Percentiles rank a stretch among this genome's conserved stretches.
Evolutionary conservation across 1,140 invertebrate genomes (phyloP).

Genomic region (Callitettix versicolor): DNA sequence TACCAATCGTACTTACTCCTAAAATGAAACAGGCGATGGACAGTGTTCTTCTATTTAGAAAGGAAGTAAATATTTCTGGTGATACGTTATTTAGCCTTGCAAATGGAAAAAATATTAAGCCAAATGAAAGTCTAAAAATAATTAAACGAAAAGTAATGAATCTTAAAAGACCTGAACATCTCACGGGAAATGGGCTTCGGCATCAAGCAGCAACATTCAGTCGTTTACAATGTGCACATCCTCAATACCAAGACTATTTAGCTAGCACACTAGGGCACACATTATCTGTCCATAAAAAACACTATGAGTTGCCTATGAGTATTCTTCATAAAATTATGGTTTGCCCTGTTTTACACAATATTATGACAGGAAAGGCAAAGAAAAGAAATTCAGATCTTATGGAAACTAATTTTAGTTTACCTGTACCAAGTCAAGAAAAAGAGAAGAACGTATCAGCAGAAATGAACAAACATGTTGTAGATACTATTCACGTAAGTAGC

Average conservation of each 20-base stretch:
- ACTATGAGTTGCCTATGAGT: conserved; percentile 4
- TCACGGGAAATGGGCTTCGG: conserved; percentile 7
- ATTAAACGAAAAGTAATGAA: background rate
- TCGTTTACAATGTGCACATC: background rate
- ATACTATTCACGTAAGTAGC: no score
- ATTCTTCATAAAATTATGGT: conserved; percentile 7
- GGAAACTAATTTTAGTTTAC: no score
- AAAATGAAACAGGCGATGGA: conserved; percentile 1
- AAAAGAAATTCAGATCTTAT: no score
- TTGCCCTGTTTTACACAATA: conserved; percentile 6
- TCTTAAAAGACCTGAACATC: background rate
- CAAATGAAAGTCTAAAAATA: background rate
- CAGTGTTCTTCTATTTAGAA: background rate
- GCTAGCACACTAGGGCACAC: conserved; percentile 3
- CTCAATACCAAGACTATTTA: conserved; percentile 4
- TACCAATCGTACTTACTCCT: background rate
- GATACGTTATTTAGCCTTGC: background rate
- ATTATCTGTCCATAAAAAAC: conserved; percentile 6
- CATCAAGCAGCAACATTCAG: conserved; percentile 10
- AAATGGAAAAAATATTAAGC: background rate
- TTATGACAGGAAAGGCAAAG: background rate
- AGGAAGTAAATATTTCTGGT: background rate
- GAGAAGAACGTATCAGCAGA: no score
- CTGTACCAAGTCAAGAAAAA: no score
- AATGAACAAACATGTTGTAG: no score